Evolutionary conservation across 2,888 invertebrate genomes (phyloP).

Genomic region (Cheilosia pagana): DNA sequence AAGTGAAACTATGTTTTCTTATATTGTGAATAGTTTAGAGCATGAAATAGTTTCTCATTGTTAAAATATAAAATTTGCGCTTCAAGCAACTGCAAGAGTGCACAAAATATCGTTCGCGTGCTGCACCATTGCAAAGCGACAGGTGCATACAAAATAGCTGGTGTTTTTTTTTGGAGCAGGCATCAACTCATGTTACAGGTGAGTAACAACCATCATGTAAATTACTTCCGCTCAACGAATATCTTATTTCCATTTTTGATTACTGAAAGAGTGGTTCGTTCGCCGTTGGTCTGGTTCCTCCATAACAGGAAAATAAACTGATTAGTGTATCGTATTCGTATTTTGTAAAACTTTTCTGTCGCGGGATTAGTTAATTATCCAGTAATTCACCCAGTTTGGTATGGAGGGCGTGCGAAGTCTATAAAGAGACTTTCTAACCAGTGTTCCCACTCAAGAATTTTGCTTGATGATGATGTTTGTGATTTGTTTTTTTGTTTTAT

Average conservation of each 20-base stretch:
- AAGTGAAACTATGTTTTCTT: conserved; percentile 38
- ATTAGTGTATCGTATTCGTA: no score
- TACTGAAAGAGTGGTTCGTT: not conserved
- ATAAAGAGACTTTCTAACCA: not conserved
- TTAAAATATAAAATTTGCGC: not conserved
- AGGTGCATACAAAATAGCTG: conserved; percentile 37
- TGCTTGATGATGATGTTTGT: not conserved
- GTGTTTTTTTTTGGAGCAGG: not conserved
- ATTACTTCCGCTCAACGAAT: conserved; percentile 30
- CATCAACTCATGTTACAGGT: conserved; percentile 27
- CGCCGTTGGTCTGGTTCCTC: no score
- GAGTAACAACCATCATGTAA: conserved; percentile 19
- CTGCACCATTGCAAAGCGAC: conserved; percentile 7
- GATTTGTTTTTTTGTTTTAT: not conserved
- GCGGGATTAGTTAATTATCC: not conserved
- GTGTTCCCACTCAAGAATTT: conserved; percentile 6
- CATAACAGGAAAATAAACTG: not conserved
- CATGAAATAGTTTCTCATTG: not conserved
- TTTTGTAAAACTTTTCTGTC: not conserved
- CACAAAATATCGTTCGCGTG: conserved; percentile 3
- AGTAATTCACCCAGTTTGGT: not conserved
- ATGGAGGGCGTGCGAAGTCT: not conserved
- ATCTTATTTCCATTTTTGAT: conserved; percentile 22
- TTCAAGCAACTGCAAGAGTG: not conserved
- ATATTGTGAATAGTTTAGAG: not conserved